These are phyloP conservation scores for Apoda limacodes DNA, from an alignment of 2,888 invertebrate species.

Conservation along the genomic window DNA sequence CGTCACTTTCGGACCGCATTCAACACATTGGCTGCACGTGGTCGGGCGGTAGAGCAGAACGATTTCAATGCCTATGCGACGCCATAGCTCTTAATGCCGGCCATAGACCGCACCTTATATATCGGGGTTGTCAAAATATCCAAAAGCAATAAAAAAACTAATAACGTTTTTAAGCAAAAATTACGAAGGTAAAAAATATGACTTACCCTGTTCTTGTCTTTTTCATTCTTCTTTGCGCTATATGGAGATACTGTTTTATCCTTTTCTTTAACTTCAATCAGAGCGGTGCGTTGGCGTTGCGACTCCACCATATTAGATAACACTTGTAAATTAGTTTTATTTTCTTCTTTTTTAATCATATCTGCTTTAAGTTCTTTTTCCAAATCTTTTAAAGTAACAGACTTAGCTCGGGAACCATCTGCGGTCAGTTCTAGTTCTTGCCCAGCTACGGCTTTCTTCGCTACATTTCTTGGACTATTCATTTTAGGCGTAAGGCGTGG, in stretches of 20 bases:
- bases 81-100: too few species aligned
- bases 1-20: too few species aligned
- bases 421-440: not conserved
- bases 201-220: conserved; percentile 22
- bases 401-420: not conserved
- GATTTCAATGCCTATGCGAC: too few species aligned
- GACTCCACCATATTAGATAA: not conserved
- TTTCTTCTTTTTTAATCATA: not conserved
- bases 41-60: too few species aligned
- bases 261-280: conserved; percentile 1
- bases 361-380: not conserved
- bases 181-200: conserved; percentile 3
- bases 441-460: not conserved
- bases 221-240: conserved; percentile 8
- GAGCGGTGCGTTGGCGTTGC: not conserved
- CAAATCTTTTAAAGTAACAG: not conserved
- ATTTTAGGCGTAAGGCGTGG: not conserved
- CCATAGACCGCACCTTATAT: too few species aligned
- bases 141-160: too few species aligned
- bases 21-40: too few species aligned
- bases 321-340: not conserved
- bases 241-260: not conserved
- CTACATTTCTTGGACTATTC: not conserved
- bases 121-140: too few species aligned
- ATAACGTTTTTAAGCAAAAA: conserved; percentile 5